These are phyloP conservation scores for Chaenodraco wilsoni DNA, from an alignment of 2,797 vertebrate species.

Conservation along the genomic window DNA sequence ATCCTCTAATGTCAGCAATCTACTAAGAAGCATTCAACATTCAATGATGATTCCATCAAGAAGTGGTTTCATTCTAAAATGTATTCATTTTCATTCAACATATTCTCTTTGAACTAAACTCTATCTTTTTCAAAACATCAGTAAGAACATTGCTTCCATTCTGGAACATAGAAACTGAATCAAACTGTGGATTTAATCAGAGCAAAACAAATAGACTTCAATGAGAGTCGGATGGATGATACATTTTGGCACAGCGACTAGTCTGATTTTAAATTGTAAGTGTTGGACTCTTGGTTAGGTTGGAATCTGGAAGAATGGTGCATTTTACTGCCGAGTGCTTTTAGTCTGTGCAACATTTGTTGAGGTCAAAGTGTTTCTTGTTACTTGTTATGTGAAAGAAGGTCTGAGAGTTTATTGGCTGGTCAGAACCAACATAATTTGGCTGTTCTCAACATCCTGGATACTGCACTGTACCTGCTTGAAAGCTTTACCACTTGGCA, in stretches of 20 bases:
- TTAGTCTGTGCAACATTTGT: neutral
- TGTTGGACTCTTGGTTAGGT: neutral
- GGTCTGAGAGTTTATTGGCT: neutral
- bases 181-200: neutral
- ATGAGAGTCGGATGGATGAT: neutral
- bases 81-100: neutral
- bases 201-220: neutral
- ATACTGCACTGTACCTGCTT: conserved; percentile 27
- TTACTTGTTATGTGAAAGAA: neutral
- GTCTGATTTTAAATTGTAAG: neutral
- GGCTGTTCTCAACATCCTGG: neutral
- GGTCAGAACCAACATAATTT: neutral
- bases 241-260: neutral
- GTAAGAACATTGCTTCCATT: neutral
- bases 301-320: neutral
- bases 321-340: neutral
- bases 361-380: conserved; percentile 4
- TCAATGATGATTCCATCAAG: neutral
- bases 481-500: conserved; percentile 11
- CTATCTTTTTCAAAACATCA: neutral
- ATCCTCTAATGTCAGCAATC: neutral
- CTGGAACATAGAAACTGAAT: neutral
- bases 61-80: neutral
- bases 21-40: neutral
- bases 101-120: conserved; percentile 5